Evolutionary conservation across 2,888 invertebrate species (phyloP).

Genomic region (Sturmia bella): DNA sequence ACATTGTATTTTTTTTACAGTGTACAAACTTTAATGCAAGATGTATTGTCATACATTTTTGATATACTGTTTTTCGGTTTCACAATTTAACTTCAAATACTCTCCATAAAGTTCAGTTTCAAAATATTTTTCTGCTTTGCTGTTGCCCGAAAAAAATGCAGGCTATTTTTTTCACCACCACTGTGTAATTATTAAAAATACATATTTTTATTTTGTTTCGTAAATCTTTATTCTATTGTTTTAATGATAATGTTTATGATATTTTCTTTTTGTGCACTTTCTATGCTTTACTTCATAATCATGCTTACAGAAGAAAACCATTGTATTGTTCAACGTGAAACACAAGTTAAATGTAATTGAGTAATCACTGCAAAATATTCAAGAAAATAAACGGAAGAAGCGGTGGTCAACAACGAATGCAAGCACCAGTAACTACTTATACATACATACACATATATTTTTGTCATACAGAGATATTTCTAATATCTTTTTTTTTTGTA

Average conservation of each 20-base stretch:
- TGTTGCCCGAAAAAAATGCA: too few species aligned
- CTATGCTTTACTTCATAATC: constrained; percentile 35
- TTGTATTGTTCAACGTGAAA: constrained; percentile 59
- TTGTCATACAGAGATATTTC: too few species aligned
- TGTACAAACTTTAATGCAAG: too few species aligned
- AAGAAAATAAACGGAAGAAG: background rate
- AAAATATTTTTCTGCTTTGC: too few species aligned
- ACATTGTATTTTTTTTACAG: too few species aligned
- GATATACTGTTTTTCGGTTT: too few species aligned
- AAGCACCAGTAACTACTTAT: background rate
- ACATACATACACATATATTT: too few species aligned
- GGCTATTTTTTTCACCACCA: background rate
- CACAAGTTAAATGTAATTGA: constrained; percentile 66
- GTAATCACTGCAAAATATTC: constrained; percentile 56
- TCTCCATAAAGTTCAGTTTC: too few species aligned
- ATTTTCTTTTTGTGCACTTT: constrained; percentile 30
- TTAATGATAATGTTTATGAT: constrained; percentile 60
- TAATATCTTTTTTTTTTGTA: too few species aligned
- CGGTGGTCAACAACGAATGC: background rate
- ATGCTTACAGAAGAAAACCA: constrained; percentile 47
- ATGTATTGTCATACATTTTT: too few species aligned
- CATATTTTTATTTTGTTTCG: constrained; percentile 32
- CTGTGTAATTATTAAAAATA: constrained; percentile 53
- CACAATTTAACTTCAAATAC: too few species aligned
- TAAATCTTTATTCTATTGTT: constrained; percentile 52